Percentiles rank a stretch among this genome's conserved stretches.
These are phyloP conservation scores for Hylaeus volcanicus DNA, from an alignment of 1,140 invertebrate genomes.

Conservation along the genomic window DNA sequence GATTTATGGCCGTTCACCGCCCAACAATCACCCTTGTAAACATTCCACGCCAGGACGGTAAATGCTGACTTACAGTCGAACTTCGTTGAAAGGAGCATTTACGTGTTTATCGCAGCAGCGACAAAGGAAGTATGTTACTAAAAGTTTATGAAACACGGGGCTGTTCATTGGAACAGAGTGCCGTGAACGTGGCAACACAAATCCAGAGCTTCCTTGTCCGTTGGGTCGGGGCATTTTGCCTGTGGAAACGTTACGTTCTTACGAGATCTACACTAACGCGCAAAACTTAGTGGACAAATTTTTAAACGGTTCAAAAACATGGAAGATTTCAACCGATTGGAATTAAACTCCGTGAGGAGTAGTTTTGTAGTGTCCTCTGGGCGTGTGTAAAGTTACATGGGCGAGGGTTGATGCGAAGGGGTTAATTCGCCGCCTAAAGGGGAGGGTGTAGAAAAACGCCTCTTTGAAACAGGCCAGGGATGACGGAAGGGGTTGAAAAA, in stretches of 20 bases:
- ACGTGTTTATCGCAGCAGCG: conserved; percentile 50
- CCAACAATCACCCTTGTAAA: conserved; percentile 44
- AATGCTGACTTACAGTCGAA: conserved; percentile 51
- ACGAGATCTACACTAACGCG: background rate
- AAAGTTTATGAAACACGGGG: conserved; percentile 51
- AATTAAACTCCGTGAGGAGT: too few relatives aligned
- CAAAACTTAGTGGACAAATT: too few relatives aligned
- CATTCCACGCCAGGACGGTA: conserved; percentile 36
- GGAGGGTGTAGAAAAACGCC: too few relatives aligned
- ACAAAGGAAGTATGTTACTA: conserved; percentile 34
- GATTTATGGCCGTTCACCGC: conserved; percentile 37
- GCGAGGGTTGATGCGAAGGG: too few relatives aligned
- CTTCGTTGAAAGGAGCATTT: conserved; percentile 51
- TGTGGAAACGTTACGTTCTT: conserved; percentile 10
- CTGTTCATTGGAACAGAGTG: conserved; percentile 44
- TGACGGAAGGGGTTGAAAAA: too few relatives aligned
- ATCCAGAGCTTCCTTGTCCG: conserved; percentile 15
- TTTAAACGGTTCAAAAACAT: too few relatives aligned
- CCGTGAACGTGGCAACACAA: conserved; percentile 12
- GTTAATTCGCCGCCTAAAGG: too few relatives aligned
- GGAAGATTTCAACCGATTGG: too few relatives aligned
- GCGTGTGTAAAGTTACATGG: too few relatives aligned
- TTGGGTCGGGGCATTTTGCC: background rate
- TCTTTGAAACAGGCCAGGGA: too few relatives aligned
- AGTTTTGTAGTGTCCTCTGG: too few relatives aligned